These are phyloP conservation scores for Temnothorax ravouxi DNA, from an alignment of 2,888 invertebrate species.

Conservation along the genomic window DNA sequence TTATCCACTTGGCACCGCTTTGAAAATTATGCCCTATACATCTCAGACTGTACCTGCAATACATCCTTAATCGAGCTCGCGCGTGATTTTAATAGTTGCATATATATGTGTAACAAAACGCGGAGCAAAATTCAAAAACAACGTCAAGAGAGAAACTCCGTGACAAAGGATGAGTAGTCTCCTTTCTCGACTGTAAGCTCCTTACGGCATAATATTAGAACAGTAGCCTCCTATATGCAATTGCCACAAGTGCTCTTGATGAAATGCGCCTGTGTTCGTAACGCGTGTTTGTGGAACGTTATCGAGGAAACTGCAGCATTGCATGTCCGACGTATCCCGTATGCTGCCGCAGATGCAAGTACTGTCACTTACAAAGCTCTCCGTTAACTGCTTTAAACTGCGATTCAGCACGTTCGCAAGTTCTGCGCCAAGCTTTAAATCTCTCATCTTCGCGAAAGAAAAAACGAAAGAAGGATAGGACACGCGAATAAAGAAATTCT, in stretches of 20 bases:
- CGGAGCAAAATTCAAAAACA: constrained; percentile 15
- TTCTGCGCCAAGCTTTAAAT: constrained; percentile 23
- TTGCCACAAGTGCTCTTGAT: constrained; percentile 28
- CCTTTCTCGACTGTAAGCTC: constrained; percentile 18
- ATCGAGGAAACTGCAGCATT: constrained; percentile 17
- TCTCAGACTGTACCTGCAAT: no score
- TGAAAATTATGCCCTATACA: no score
- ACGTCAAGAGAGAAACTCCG: constrained; percentile 18
- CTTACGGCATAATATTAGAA: constrained; percentile 42
- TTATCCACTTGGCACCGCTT: no score
- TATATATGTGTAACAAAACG: constrained; percentile 9
- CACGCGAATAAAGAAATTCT: neutral
- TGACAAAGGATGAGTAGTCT: constrained; percentile 26
- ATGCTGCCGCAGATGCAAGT: constrained; percentile 28
- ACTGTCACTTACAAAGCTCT: constrained; percentile 44
- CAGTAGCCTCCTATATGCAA: constrained; percentile 5
- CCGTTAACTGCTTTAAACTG: constrained; percentile 43
- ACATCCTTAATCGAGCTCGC: neutral
- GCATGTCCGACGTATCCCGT: constrained; percentile 27
- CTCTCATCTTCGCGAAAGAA: neutral
- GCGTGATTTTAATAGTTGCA: constrained; percentile 2
- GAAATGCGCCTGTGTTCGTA: constrained; percentile 13
- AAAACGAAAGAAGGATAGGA: constrained; percentile 12
- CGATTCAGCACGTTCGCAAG: constrained; percentile 35
- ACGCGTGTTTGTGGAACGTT: constrained; percentile 14